These are phyloP conservation scores for Ceyx melanurus DNA, from an alignment of 2,113 vertebrate genomes.

Conservation along the genomic window DNA sequence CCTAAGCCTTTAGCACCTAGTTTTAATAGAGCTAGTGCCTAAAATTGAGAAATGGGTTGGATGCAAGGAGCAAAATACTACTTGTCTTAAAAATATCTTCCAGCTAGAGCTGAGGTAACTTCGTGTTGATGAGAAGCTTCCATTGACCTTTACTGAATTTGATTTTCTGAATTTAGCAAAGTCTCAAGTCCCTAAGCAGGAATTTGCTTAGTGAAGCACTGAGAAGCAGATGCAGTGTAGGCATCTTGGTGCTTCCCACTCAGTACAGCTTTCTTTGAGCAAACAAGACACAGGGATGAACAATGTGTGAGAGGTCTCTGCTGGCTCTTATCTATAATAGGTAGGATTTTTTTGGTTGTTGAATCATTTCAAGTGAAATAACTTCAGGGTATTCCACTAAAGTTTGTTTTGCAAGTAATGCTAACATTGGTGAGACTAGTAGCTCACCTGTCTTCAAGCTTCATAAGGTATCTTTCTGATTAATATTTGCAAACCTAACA, in stretches of 20 bases:
- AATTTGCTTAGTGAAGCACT: slow-evolving; percentile 53
- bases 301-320: slow-evolving; percentile 7
- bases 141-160: slow-evolving; percentile 54
- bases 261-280: slow-evolving; percentile 44
- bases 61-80: slow-evolving; percentile 46
- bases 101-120: slow-evolving; percentile 31
- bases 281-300: slow-evolving; percentile 7
- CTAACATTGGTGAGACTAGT: background rate
- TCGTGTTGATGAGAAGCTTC: slow-evolving; percentile 33
- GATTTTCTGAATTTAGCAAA: slow-evolving; percentile 57
- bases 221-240: slow-evolving; percentile 63
- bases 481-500: background rate
- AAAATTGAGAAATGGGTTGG: background rate
- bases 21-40: slow-evolving; percentile 38
- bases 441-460: background rate
- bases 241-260: slow-evolving; percentile 57
- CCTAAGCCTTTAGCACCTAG: slow-evolving; percentile 56
- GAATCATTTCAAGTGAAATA: background rate
- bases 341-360: background rate
- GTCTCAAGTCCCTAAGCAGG: slow-evolving; percentile 6
- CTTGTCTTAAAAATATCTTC: slow-evolving; percentile 32
- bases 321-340: background rate
- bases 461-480: background rate
- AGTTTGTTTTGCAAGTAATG: background rate
- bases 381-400: background rate